Evolutionary conservation across 2,888 invertebrate species (phyloP), one percentile per base, ranked within the genome.

Genomic region (Trichopoda pennipes): DNA sequence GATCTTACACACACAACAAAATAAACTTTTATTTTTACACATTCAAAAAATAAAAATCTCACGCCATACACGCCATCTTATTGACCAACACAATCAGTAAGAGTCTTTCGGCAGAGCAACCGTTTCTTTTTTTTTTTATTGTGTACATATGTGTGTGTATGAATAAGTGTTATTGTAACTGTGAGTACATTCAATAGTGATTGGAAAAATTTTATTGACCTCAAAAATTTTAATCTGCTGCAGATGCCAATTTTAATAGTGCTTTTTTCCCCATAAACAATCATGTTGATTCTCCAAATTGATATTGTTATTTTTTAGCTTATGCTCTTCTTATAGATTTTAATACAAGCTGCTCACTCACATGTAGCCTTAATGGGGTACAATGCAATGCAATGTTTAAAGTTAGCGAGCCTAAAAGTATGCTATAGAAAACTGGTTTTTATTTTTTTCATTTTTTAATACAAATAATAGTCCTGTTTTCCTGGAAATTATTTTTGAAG

Each of bases 171-270:
- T 16, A 6, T 12, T 44, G 42, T n/a, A n/a, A 14, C n/a, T 14
- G 42, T n/a, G 4, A 44, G 12, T 44, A 3, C 16, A 44, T 44
- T 23, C n/a, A 23, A 28, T 44, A 16, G 47, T 64, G 38, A 21
- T 42, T 63, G 28, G 32, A 10, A 42, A 55, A 35, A 47, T 42
- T 68, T 55, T 42, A 35, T 19, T 81, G 81, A 76, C 81, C 76
- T 68, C 68, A 77, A 81, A 72, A 68, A 51, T 72, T 66, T 60
- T 76, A 81, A 77, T 81, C 73, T 77, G 47, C 32, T 56, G 8
- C 55, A 51, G 49, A 63, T 77, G 72, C 68, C 81, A 81, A 68
- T 44, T 61, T 73, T 68, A 47, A 38, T 35, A 47, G 49, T 14
- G 14, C 28, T 53, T 51, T 56, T n/a, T 7, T 9, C 35, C 12